A percentile compares a stretch with the other conserved stretches of the same genome.
Conservation (phyloP, 2,888 invertebrate genomes). For the Plebejus melissa region DNA sequence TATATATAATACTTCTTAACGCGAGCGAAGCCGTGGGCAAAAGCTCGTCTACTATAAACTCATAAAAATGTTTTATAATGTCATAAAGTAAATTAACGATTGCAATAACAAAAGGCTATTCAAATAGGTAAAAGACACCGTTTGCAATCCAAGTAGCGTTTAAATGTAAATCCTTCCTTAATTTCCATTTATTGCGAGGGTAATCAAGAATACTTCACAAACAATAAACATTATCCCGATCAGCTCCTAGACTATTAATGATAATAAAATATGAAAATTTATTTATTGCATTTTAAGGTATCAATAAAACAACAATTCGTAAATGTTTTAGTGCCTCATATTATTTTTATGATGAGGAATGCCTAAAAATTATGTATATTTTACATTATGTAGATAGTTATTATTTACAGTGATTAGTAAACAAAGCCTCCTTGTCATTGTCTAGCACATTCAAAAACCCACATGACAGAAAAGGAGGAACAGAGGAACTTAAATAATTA, state of each 20-base stretch:
- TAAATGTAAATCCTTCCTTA: slow-evolving; percentile 7
- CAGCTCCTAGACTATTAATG: slow-evolving; percentile 9
- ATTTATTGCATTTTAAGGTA: not conserved
- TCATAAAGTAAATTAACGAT: not conserved
- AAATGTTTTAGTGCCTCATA: not conserved
- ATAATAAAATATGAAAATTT: not conserved
- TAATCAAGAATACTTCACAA: not conserved
- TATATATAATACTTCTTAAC: too few relatives aligned
- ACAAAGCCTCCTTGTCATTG: too few relatives aligned
- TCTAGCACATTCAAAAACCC: too few relatives aligned
- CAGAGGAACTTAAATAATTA: too few relatives aligned
- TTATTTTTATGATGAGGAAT: not conserved
- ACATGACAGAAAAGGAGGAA: too few relatives aligned
- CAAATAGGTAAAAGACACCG: not conserved
- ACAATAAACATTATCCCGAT: not conserved
- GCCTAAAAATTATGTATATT: not conserved
- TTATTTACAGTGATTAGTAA: too few relatives aligned
- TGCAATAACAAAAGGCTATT: not conserved
- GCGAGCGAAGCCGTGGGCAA: too few relatives aligned
- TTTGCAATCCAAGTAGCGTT: slow-evolving; percentile 13
- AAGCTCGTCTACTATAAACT: not conserved
- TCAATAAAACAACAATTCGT: not conserved
- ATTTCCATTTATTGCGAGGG: slow-evolving; percentile 8
- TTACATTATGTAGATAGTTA: not conserved
- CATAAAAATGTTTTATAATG: not conserved